phyloP scores from a whole-genome alignment of 2,888 invertebrate species.

The Carabus problematicus region DNA sequence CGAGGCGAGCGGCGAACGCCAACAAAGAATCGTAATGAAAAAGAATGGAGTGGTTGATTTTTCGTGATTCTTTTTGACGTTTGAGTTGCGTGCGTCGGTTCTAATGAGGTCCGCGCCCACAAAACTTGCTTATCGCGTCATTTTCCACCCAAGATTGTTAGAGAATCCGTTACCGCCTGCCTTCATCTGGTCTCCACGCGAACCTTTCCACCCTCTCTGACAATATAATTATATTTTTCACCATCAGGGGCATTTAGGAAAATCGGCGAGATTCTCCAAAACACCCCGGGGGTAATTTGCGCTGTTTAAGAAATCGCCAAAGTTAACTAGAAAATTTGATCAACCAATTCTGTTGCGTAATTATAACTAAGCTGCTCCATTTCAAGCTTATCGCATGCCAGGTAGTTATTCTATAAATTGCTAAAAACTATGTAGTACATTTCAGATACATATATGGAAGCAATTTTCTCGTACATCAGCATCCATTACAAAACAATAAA shows the following conservation, averaged over 20 bases:
- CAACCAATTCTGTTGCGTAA: no score
- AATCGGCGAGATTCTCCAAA: background rate
- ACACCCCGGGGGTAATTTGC: background rate
- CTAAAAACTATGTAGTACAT: background rate
- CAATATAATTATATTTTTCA: conserved; percentile 27
- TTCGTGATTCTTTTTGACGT: conserved; percentile 35
- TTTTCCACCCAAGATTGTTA: conserved; percentile 6
- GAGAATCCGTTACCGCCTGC: conserved; percentile 2
- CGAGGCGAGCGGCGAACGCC: background rate
- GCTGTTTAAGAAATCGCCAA: no score
- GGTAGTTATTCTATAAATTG: background rate
- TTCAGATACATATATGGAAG: background rate
- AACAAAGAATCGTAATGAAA: background rate
- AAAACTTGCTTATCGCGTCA: conserved; percentile 23
- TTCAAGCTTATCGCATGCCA: no score
- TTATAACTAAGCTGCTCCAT: no score
- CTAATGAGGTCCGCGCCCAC: conserved; percentile 25
- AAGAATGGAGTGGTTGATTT: conserved; percentile 24
- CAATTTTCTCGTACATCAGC: no score
- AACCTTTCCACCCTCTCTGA: conserved; percentile 16
- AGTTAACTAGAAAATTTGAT: no score
- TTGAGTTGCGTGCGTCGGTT: conserved; percentile 18
- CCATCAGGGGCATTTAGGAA: conserved; percentile 1
- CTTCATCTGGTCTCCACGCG: background rate
- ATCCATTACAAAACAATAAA: conserved; percentile 3